Conservation (phyloP, 2,113 vertebrate genomes). For the Aythya baeri region DNA sequence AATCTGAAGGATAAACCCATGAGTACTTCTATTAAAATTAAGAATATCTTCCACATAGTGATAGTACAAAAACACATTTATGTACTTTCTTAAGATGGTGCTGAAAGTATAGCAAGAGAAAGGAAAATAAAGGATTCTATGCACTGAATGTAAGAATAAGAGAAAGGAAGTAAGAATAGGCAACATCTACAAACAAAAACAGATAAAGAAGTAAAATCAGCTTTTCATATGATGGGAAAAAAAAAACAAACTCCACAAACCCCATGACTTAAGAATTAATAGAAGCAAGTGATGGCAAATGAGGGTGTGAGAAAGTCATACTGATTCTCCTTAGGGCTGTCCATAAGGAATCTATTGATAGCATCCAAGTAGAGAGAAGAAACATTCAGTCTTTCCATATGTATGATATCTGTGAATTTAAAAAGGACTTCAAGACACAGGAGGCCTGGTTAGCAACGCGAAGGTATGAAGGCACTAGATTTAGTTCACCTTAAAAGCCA, state of each 20-base stretch:
- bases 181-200: background rate
- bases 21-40: background rate
- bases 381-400: background rate
- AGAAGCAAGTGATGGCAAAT: background rate
- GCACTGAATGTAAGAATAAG: background rate
- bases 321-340: background rate
- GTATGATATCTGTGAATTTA: background rate
- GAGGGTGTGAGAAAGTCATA: background rate
- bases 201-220: background rate
- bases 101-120: background rate
- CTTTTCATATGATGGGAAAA: background rate
- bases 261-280: background rate
- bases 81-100: background rate
- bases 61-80: background rate
- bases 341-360: background rate
- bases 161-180: background rate
- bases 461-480: background rate
- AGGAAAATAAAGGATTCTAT: background rate
- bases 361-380: background rate
- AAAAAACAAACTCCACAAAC: background rate
- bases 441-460: background rate
- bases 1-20: background rate
- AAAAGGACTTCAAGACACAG: background rate
- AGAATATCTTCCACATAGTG: background rate
- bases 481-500: background rate